Percentiles rank a stretch among this genome's conserved stretches.
Evolutionary conservation across 2,797 vertebrate genomes (phyloP).

Genomic region (Limnodromus scolopaceus): DNA sequence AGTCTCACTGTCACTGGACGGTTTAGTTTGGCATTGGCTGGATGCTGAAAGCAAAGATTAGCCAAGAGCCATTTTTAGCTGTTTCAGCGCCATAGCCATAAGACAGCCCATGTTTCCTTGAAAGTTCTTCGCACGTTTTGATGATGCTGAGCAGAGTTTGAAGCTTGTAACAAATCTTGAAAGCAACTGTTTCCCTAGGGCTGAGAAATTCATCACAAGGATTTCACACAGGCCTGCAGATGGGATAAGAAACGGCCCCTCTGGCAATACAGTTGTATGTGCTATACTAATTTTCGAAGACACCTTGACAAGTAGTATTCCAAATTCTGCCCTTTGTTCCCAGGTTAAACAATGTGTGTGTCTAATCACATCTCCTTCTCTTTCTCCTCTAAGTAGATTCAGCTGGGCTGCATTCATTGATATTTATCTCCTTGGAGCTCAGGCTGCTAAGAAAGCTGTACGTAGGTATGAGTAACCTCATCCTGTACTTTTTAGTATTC

Average conservation of each 20-base stretch:
- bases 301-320: slow-evolving; percentile 28
- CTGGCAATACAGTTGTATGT: not conserved
- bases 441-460: not conserved
- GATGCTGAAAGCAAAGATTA: not conserved
- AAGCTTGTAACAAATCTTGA: not conserved
- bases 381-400: not conserved
- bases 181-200: slow-evolving; percentile 15
- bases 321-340: slow-evolving; percentile 23
- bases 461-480: not conserved
- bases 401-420: not conserved
- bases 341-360: not conserved
- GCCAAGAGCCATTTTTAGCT: not conserved
- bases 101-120: not conserved
- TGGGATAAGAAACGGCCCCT: not conserved
- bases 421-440: not conserved
- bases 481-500: not conserved
- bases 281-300: not conserved
- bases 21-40: not conserved
- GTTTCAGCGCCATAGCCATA: not conserved
- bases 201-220: not conserved
- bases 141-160: slow-evolving; percentile 31
- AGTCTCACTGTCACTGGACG: not conserved
- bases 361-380: not conserved
- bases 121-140: not conserved
- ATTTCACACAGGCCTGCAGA: not conserved